Base-by-base conservation (phyloP, 2,888 invertebrate species). In the Drosophila maculinotata region DNA sequence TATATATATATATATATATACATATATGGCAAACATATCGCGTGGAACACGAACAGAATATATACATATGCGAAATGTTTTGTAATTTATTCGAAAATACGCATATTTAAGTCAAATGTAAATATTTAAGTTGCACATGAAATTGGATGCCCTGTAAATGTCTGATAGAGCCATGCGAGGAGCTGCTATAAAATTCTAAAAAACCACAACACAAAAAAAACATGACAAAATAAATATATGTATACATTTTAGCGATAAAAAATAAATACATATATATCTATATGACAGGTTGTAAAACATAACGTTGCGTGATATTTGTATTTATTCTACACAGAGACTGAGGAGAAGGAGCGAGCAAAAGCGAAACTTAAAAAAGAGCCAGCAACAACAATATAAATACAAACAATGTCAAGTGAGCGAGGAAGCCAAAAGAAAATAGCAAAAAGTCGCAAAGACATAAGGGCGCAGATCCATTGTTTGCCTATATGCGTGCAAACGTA, bases 41-140 rank as follows among this genome's bases (percentile, higher is more conserved):
- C 65, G 65, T 65, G 66, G 42, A 17, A 65, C 76, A 79, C 83
- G 86, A 72, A 67, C 44, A 42, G 44, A 71, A 75, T 56, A 45
- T 63, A 52, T 56, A 45, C 60, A 52, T 70, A 66, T 72, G 60
- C 35, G 65, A 77, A 84, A 71, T 83, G 74, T 81, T 81, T 71
- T 79, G 80, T 76, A 87, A 81, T 87, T 81, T 81, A 81, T 81
- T 87, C 69, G 64, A 81, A 84, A 71, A 78, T 87, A 66, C 82
- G 87, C 79, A 81, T 81, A 87, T 84, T 81, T 84, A 81, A 81
- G 87, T 87, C 63, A 65, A 78, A 81, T 84, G 87, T 87, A 81
- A 81, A 81, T 87, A 81, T 81, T 84, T 87, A 84, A 81, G 79
- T 81, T 81, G 53, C 68, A 76, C 86, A 71, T 68, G 75, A 79